Evolutionary conservation across 2,113 vertebrate species (phyloP).

Genomic region (Kryptolebias marmoratus): DNA sequence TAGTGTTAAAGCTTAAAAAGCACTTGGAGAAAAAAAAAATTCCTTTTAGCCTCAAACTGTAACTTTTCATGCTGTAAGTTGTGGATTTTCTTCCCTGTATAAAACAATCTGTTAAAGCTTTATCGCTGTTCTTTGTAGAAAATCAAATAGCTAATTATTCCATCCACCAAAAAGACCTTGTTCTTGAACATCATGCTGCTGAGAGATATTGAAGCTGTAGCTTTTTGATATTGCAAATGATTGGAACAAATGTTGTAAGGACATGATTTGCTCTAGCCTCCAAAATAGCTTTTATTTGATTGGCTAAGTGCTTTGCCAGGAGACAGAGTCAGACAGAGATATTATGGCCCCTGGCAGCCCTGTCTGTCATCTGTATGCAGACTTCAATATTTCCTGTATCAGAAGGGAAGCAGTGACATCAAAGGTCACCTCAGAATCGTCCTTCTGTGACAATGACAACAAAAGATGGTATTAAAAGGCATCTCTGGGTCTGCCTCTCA

Average conservation of each 20-base stretch:
- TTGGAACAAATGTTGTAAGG: constrained; percentile 55
- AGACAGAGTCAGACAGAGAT: constrained; percentile 43
- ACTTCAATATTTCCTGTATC: constrained; percentile 71
- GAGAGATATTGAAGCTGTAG: constrained; percentile 32
- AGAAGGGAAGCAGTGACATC: constrained; percentile 52
- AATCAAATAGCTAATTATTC: constrained; percentile 60
- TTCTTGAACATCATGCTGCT: constrained; percentile 48
- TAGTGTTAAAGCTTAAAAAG: constrained; percentile 56
- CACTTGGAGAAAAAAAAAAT: constrained; percentile 45
- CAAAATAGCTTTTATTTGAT: constrained; percentile 49
- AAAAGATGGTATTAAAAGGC: constrained; percentile 62
- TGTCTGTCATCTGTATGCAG: constrained; percentile 72
- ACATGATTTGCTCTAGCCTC: constrained; percentile 57
- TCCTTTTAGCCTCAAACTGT: constrained; percentile 46
- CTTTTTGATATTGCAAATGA: constrained; percentile 43
- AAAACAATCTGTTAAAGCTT: constrained; percentile 54
- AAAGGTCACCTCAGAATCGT: constrained; percentile 69
- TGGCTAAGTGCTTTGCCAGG: constrained; percentile 48
- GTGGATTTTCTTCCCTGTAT: constrained; percentile 10
- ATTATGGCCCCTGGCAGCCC: constrained; percentile 51
- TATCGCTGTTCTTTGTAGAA: constrained; percentile 50
- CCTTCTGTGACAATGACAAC: constrained; percentile 69
- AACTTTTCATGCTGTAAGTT: constrained; percentile 59
- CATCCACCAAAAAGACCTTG: constrained; percentile 57
- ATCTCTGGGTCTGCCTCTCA: constrained; percentile 39